A percentile compares a stretch with the other conserved stretches of the same genome.
phyloP scores from a whole-genome alignment of 1,140 invertebrate species.

The Melipona quadrifasciata region DNA sequence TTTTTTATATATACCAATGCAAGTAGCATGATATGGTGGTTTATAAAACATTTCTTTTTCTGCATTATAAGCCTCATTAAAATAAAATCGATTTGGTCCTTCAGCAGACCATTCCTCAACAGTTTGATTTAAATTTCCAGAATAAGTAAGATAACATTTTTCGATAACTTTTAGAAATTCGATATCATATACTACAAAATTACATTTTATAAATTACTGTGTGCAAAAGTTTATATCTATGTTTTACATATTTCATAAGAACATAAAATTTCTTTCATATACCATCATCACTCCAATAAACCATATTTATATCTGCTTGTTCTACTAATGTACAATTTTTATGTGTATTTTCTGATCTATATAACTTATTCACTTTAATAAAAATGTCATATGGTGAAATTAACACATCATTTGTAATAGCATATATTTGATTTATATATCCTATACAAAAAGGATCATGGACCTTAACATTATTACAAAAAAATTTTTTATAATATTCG shows the following conservation, averaged over 20 bases:
- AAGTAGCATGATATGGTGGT: slow-evolving; percentile 83
- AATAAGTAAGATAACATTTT: slow-evolving; percentile 85
- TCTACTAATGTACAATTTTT: slow-evolving; percentile 81
- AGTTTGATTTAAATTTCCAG: slow-evolving; percentile 82
- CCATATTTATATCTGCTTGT: slow-evolving; percentile 87
- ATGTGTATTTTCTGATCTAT: slow-evolving; percentile 90
- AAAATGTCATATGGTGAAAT: slow-evolving; percentile 84
- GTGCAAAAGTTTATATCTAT: background rate
- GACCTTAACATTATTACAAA: slow-evolving; percentile 87
- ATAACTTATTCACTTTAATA: slow-evolving; percentile 87
- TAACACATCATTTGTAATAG: slow-evolving; percentile 80
- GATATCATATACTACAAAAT: slow-evolving; percentile 81
- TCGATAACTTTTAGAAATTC: slow-evolving; percentile 83
- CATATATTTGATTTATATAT: slow-evolving; percentile 84
- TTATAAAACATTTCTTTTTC: slow-evolving; percentile 84
- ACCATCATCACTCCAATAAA: slow-evolving; percentile 91
- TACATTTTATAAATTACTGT: background rate
- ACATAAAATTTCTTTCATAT: slow-evolving; percentile 51
- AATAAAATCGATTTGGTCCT: slow-evolving; percentile 90
- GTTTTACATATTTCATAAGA: background rate
- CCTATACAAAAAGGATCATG: slow-evolving; percentile 90
- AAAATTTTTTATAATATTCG: slow-evolving; percentile 89
- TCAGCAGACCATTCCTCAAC: slow-evolving; percentile 84
- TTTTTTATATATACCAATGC: slow-evolving; percentile 85
- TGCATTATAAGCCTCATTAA: slow-evolving; percentile 86